Base-by-base conservation (phyloP, 92 coral and sea anemone species). In the Porites lobata region DNA sequence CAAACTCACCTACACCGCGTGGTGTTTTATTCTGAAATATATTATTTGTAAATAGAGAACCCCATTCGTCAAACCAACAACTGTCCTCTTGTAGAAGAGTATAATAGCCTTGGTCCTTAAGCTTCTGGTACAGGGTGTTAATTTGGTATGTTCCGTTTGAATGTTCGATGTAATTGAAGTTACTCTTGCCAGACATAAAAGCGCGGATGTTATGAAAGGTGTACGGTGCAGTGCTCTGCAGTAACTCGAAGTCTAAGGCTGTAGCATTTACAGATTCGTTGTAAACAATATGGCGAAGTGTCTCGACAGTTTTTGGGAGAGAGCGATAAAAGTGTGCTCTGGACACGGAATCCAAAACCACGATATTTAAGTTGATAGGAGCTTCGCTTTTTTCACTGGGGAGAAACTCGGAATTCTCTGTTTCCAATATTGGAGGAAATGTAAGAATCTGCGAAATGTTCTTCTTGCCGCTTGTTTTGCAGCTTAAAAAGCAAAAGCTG, bases 41-140 rank as follows among this genome's bases (percentile, higher is more conserved):
- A 76, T 95, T 91, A 87, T 95, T 95, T 5, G 94, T 91, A 65
- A 96, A 90, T 22, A 96, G 56, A 3, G 96, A 93, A 4, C 99
- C 99, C 98, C 98, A 93, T 6, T 90, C 88, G 62, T 95, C 99
- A 65, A 91, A 96, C 99, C 99, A 96, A 21, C 99, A 96, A 19
- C 96, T 95, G 76, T 96, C 99, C 24, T 96, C 99, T 81, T 96
- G 99, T 9, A 96, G 92, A 1, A 95, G 79, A 1, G 99, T 96
- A 75, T 87, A 92, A 74, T 95, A 96, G 9, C 99, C 96, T 71
- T 84, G 91, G 26, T 80, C 85, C 75, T 94, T 88, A 19, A 96
- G 43, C 74, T 87, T 82, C 12, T 90, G 90, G 78, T 85, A 96
- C 59, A 96, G 63, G 6, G 75, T 59, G 15, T 89, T 86, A n/a